phyloP scores from a whole-genome alignment of 1,140 invertebrate species.

The Diorhabda sublineata region DNA sequence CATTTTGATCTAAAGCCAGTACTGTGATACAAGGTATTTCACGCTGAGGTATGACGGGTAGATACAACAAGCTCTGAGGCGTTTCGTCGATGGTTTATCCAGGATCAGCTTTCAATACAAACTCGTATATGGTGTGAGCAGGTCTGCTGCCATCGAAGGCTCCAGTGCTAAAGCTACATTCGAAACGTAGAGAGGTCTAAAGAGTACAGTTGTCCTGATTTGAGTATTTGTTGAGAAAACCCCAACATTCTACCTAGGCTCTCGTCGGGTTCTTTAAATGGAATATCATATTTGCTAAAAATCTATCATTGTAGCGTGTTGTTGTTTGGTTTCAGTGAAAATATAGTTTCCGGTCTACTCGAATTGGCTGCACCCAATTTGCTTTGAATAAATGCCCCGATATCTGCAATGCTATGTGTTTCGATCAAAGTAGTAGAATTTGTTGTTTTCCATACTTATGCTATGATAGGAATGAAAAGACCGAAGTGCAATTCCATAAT shows the following conservation, averaged over 20 bases:
- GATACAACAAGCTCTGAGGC: background rate
- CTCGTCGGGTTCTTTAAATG: background rate
- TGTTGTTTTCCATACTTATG: no score
- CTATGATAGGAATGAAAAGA: no score
- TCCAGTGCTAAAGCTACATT: slow-evolving; percentile 23
- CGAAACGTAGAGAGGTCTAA: slow-evolving; percentile 27
- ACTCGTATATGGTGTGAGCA: slow-evolving; percentile 24
- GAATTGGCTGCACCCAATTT: no score
- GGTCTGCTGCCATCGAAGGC: slow-evolving; percentile 23
- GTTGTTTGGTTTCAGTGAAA: background rate
- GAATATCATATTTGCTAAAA: background rate
- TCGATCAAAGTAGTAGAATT: no score
- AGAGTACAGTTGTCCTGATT: slow-evolving; percentile 7
- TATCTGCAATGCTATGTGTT: no score
- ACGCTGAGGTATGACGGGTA: slow-evolving; percentile 15
- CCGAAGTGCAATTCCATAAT: no score
- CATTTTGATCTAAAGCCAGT: slow-evolving; percentile 25
- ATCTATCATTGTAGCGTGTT: background rate
- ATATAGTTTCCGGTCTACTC: background rate
- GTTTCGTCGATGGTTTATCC: slow-evolving; percentile 10
- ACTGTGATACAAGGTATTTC: slow-evolving; percentile 24
- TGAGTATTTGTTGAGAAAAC: slow-evolving; percentile 21
- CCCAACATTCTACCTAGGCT: slow-evolving; percentile 6
- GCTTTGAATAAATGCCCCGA: no score
- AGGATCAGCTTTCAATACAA: slow-evolving; percentile 23